Evolutionary conservation across 2,888 invertebrate species (phyloP), one percentile per base, ranked within the genome.

Genomic region (Dryobotodes eremita): DNA sequence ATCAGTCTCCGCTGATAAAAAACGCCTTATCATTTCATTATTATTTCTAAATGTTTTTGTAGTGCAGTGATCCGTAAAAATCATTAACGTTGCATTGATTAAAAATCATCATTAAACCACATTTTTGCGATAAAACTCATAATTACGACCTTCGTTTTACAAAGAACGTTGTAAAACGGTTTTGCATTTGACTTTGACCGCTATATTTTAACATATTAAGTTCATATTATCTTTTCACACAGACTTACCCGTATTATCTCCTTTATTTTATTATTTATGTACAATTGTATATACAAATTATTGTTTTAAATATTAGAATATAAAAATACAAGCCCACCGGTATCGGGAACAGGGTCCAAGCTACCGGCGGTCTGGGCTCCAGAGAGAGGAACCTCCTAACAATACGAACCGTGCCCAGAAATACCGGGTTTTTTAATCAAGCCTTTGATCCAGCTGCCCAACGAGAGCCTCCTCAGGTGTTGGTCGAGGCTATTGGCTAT

Each of bases 31-130:
- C 82, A 72, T 71, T 66, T 61, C 31, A 81, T 72, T 75, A 42
- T 64, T 75, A 64, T 61, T 71, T 59, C 23, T 55, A 50, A 71
- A 82, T 76, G 73, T 85, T 81, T 84, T 53, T 68, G 36, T 61
- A 75, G 31, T 66, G 66, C 76, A 77, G 42, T 84, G 76, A 72
- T 73, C 85, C 83, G 72, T 82, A 50, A 77, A 76, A 84, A 82
- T 73, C 75, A 85, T 73, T 84, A 71, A 73, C 62, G 26, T 73
- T 48, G 61, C 70, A 59, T 85, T 84, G 76, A 84, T 84, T 84
- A 85, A 81, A 83, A 80, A 75, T 70, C 64, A 65, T 85, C 75
- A 75, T 73, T 66, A 71, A 80, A 80, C 53, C 53, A 59, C n/a
- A 85, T 66, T 71, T 77, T 61, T 71, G 69, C 76, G 82, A 85